Base-by-base conservation (phyloP, 2,113 vertebrate species). In the Oryzias curvinotus region DNA sequence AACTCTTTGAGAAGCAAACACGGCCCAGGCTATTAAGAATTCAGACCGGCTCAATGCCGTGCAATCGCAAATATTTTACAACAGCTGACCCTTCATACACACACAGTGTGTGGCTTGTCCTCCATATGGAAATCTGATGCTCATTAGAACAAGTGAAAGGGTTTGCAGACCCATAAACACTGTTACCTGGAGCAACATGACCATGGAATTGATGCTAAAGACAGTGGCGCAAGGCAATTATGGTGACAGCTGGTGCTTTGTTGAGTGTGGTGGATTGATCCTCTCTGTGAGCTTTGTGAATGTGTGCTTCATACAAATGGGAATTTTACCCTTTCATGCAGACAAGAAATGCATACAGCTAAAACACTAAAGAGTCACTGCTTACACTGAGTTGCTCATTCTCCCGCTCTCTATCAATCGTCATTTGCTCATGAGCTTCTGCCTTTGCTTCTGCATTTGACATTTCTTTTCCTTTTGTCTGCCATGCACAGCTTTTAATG, bases 1-100 rank as follows among this genome's bases (percentile, higher is more conserved):
- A 78, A 85, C 73, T 72, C 80, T 86, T 85, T 83, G 77, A 80
- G 85, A 80, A 85, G 89, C 86, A 89, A 90, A 87, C 80, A 85
- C 62, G 65, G 56, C 68, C 83, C 73, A 83, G 77, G 67, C 86
- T 83, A 84, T 88, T 85, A 89, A 54, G 66, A 77, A 72, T 57
- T 60, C 63, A 65, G 67, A 86, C 66, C 62, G 71, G 78, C 80
- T 54, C 71, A 18, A 41, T 63, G 60, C 76, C 73, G 73, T 56
- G 42, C 65, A 67, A 49, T 57, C 72, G 67, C 60, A 44, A 59
- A 73, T 43, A 57, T 59, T 43, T 62, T 56, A 46, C 23, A 49
- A 65, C 70, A 56, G 57, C 58, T 73, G 65, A 62, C 66, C 54
- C 58, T 51, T 74, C 51, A 58, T 62, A 42, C 46, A 51, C 46